Conservation (phyloP, 2,797 vertebrate species). For the Pogoniulus pusillus region DNA sequence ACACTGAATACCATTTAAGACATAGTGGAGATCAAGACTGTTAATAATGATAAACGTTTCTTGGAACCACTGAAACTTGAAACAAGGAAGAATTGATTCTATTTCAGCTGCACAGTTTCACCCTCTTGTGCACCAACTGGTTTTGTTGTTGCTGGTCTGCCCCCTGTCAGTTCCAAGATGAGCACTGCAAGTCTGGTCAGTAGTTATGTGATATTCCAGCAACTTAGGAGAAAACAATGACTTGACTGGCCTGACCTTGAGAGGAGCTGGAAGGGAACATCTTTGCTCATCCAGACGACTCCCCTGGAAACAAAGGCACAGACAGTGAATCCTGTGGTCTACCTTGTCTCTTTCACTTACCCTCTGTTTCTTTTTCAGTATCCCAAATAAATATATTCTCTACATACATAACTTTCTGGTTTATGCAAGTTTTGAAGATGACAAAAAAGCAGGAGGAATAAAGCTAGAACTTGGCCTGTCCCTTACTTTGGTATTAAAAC, state of each 20-base stretch:
- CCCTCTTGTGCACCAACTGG: background rate
- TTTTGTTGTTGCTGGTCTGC: background rate
- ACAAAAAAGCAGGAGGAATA: background rate
- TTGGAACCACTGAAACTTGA: background rate
- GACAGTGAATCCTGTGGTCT: background rate
- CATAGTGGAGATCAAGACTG: background rate
- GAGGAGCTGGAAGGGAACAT: conserved; percentile 87
- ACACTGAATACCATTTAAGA: background rate
- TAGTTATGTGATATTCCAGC: background rate
- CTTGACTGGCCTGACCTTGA: conserved; percentile 85
- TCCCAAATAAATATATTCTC: background rate
- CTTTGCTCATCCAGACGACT: conserved; percentile 93
- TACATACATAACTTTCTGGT: background rate
- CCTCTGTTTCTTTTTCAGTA: background rate
- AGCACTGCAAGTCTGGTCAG: background rate
- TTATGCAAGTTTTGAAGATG: background rate
- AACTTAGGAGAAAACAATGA: background rate
- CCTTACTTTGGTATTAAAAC: background rate
- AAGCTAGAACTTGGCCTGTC: background rate
- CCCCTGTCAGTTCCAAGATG: background rate
- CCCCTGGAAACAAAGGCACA: conserved; percentile 78
- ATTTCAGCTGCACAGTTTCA: background rate
- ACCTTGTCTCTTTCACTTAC: background rate
- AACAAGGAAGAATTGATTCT: background rate
- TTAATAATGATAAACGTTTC: background rate